These are phyloP conservation scores for Mobula hypostoma DNA, from an alignment of 2,113 vertebrate species.

Conservation along the genomic window DNA sequence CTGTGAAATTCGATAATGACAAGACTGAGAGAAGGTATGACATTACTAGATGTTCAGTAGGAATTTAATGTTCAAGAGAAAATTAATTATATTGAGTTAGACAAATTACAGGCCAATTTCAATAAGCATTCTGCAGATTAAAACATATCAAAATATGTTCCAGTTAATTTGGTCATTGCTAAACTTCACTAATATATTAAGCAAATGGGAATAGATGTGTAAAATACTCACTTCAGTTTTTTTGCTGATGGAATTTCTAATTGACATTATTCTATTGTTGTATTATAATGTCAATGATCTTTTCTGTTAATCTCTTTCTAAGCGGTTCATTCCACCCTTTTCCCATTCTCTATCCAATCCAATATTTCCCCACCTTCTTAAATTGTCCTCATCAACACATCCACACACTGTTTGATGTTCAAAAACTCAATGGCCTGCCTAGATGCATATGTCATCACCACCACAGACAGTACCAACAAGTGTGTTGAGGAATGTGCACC, in stretches of 20 bases:
- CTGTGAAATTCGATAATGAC: neutral
- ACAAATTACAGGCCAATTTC: neutral
- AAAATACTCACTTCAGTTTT: neutral
- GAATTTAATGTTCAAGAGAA: neutral
- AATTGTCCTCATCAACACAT: neutral
- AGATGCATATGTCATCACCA: no score
- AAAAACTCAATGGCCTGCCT: no score
- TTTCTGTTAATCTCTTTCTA: neutral
- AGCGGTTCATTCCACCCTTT: neutral
- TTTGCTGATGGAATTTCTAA: no score
- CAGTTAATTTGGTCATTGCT: neutral
- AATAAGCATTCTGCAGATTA: neutral
- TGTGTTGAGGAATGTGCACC: no score
- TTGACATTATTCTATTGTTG: no score
- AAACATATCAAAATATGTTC: neutral
- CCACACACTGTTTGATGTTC: neutral
- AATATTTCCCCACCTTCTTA: neutral
- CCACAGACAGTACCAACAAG: no score
- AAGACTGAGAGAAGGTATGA: neutral
- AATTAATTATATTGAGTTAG: neutral
- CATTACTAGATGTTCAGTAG: neutral
- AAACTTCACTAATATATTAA: neutral
- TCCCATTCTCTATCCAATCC: neutral
- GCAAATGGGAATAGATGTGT: neutral
- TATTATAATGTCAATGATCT: neutral